Evolutionary conservation across 2,113 vertebrate species (phyloP).

Genomic region (Poecile atricapillus): DNA sequence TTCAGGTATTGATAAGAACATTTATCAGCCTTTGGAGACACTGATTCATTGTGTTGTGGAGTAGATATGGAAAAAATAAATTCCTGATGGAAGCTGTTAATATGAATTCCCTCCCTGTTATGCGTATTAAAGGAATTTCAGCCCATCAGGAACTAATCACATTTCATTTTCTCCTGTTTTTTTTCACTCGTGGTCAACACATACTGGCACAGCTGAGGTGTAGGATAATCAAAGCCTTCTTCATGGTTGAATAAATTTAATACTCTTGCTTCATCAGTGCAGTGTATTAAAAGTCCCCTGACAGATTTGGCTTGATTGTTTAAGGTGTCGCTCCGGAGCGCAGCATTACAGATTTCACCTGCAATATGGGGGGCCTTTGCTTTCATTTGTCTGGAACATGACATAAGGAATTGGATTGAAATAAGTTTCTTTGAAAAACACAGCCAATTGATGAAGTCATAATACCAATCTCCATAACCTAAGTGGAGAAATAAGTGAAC

Average conservation of each 20-base stretch:
- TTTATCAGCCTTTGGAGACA: conserved; percentile 31
- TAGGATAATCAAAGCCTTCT: conserved; percentile 73
- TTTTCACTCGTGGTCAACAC: conserved; percentile 65
- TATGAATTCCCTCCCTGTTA: conserved; percentile 53
- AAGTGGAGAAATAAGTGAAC: conserved; percentile 61
- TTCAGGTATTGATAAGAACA: conserved; percentile 40
- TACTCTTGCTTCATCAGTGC: conserved; percentile 68
- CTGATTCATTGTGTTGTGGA: conserved; percentile 26
- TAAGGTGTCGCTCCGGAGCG: conserved; percentile 60
- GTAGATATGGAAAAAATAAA: not conserved
- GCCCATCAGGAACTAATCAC: conserved; percentile 74
- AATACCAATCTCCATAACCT: conserved; percentile 28
- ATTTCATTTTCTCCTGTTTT: conserved; percentile 68
- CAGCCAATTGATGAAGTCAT: conserved; percentile 53
- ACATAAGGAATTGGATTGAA: conserved; percentile 60
- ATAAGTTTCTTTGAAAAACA: conserved; percentile 38
- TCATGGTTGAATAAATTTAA: conserved; percentile 75
- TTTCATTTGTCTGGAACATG: conserved; percentile 56
- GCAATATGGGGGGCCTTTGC: not conserved
- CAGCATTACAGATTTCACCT: conserved; percentile 57
- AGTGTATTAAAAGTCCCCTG: conserved; percentile 70
- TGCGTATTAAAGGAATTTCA: conserved; percentile 66
- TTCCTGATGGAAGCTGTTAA: conserved; percentile 41
- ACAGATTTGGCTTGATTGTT: conserved; percentile 72
- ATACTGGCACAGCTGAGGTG: conserved; percentile 59